Evolutionary conservation across 2,797 vertebrate species (phyloP).

Genomic region (Sternotherus odoratus): DNA sequence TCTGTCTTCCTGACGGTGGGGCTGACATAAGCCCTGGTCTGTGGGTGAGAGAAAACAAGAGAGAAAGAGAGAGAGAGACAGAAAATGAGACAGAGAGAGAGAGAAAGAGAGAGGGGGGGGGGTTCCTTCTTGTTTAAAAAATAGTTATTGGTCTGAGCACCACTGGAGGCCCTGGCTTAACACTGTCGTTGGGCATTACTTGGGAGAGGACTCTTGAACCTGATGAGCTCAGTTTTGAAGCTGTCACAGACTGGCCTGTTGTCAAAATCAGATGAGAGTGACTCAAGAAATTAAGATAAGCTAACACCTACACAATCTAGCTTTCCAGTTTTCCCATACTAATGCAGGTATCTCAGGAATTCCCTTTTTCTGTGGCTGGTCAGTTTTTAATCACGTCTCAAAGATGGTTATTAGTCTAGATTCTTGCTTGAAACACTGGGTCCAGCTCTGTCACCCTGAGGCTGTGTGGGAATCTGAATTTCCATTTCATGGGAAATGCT

Average conservation of each 20-base stretch:
- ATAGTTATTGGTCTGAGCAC: neutral
- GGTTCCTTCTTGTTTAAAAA: neutral
- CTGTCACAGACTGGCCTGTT: neutral
- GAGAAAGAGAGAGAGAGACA: neutral
- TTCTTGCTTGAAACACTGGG: neutral
- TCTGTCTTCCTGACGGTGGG: neutral
- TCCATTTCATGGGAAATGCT: neutral
- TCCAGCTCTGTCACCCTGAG: neutral
- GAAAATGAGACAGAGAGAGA: neutral
- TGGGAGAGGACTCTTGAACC: fast-evolving
- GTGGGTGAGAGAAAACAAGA: neutral
- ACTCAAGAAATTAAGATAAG: neutral
- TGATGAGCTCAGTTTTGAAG: neutral
- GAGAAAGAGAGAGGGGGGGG: no score
- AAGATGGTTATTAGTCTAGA: neutral
- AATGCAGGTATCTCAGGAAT: neutral
- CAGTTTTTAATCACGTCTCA: neutral
- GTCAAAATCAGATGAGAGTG: fast-evolving
- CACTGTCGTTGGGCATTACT: neutral
- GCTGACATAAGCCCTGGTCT: neutral
- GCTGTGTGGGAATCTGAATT: neutral
- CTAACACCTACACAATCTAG: neutral
- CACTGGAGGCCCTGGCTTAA: neutral
- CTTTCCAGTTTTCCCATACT: neutral
- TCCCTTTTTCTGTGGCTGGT: neutral